A percentile compares a stretch with the other conserved stretches of the same genome.
Conservation (phyloP, 2,888 invertebrate genomes). For the Troglohyphantes excavatus region DNA sequence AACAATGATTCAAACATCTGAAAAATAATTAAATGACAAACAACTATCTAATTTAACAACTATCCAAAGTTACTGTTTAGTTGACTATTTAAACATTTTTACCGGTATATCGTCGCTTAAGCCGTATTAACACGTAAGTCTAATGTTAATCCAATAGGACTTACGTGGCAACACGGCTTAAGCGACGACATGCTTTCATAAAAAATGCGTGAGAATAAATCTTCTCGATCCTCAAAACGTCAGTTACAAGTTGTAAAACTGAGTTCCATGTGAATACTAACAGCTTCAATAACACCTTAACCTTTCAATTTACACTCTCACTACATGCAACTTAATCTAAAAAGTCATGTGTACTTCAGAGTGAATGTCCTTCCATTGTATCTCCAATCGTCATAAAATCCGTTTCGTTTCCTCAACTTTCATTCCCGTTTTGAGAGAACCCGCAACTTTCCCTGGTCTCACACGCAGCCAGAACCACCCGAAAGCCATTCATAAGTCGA, state of each 20-base stretch:
- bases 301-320: not conserved
- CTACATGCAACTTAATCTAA: not conserved
- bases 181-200: too few species aligned
- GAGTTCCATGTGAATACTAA: not conserved
- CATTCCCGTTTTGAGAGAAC: constrained; percentile 38
- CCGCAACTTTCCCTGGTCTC: constrained; percentile 57
- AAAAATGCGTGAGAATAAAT: not conserved
- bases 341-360: constrained; percentile 37
- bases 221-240: not conserved
- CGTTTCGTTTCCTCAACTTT: constrained; percentile 58
- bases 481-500: not conserved
- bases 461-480: constrained; percentile 18
- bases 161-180: too few species aligned
- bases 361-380: constrained; percentile 35
- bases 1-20: too few species aligned
- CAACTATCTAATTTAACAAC: too few species aligned
- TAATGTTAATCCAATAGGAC: too few species aligned
- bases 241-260: not conserved
- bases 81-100: too few species aligned
- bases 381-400: constrained; percentile 29
- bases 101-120: too few species aligned
- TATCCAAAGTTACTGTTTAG: too few species aligned
- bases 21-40: too few species aligned
- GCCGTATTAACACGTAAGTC: too few species aligned
- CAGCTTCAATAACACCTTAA: not conserved